Conservation (phyloP, 2,797 vertebrate species). For the Taeniopygia guttata region DNA sequence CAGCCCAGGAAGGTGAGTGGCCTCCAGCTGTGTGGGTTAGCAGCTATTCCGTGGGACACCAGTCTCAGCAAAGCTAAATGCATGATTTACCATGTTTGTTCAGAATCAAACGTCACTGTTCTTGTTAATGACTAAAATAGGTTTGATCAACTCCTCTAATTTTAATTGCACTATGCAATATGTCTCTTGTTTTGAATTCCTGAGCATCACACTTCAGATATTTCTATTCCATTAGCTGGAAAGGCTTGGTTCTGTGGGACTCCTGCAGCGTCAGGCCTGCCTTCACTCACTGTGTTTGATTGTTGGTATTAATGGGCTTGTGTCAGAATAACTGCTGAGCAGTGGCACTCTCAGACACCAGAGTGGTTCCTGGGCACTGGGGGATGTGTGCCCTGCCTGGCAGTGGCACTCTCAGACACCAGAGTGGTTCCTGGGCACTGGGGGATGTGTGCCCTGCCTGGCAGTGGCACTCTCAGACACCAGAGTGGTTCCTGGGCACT, state of each 20-base stretch:
- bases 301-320: neutral
- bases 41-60: neutral
- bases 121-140: conserved; percentile 40
- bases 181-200: neutral
- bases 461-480: no score
- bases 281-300: neutral
- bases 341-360: neutral
- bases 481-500: no score
- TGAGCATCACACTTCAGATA: neutral
- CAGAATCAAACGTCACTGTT: conserved; percentile 26
- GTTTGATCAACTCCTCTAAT: neutral
- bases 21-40: neutral
- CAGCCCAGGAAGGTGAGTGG: conserved; percentile 70
- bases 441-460: no score
- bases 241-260: neutral
- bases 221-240: neutral
- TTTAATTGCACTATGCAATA: neutral
- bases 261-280: neutral
- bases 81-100: conserved; percentile 27
- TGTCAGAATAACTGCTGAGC: neutral
- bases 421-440: no score
- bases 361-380: neutral
- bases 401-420: no score
- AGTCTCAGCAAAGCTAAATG: neutral
- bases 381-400: no score